Evolutionary conservation across 2,888 invertebrate species (phyloP), one percentile per base, ranked within the genome.

Genomic region (Tenthredo scrophulariae): DNA sequence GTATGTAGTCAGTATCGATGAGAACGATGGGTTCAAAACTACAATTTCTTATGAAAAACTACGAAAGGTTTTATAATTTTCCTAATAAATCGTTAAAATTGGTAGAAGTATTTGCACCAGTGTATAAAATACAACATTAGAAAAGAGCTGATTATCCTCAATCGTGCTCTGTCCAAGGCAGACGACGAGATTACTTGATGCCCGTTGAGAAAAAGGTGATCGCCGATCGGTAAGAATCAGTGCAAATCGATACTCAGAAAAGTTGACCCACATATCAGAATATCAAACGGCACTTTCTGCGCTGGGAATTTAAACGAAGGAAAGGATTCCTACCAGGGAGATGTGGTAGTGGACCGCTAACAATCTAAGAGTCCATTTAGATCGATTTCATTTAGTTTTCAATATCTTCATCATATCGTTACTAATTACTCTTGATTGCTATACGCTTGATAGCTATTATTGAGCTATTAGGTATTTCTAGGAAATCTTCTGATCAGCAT

Each of bases 271-370:
- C 4, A 33, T 6, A 33, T 62, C 22, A 26, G 1, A 40, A 43
- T 82, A 65, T 22, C 62, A 62, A n/a, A 40, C 22, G 43, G 62
- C 10, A 62, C 37, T 62, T 82, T 82, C 18, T 65, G 80, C 65
- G 65, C 80, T 62, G 62, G 43, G 54, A 18, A 22, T 43, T 82
- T 82, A 37, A 13, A 29, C 22, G 80, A 43, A 26, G 80, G 80
- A 37, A 58, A 62, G 15, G 80, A 82, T 82, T 37, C 65, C 4
- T 43, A 26, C 65, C 65, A 65, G 65, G 65, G 65, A 40, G 65
- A 82, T 40, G 65, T 40, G 65, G 80, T 33, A 62, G 65, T 43
- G 80, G 80, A 15, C 80, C 65, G 80, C 2, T 65, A 40, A 65
- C 43, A n/a, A 82, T 82, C 33, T 18, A 40, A 58, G 65, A 62